phyloP scores from a whole-genome alignment of 2,113 vertebrate genomes.

The Zosterops hypoxanthus region DNA sequence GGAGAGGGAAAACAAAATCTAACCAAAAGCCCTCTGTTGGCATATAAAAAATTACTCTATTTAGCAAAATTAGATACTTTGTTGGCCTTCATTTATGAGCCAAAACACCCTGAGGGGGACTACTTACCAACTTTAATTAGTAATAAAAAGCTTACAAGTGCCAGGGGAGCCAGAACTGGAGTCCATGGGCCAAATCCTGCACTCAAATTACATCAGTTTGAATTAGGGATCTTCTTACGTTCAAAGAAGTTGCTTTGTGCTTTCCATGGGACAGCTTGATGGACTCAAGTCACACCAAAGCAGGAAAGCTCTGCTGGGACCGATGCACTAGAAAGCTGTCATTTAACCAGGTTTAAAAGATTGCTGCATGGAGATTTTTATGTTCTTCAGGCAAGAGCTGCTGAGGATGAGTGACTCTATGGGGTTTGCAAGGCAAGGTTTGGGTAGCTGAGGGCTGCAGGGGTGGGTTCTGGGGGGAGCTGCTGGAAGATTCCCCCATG shows the following conservation, averaged over 20 bases:
- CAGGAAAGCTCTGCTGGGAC: neutral
- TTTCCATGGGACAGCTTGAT: neutral
- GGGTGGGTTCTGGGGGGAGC: neutral
- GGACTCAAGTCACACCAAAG: neutral
- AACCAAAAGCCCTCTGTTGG: slow-evolving; percentile 57
- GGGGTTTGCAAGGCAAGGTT: neutral
- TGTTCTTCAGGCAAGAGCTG: neutral
- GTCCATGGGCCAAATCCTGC: slow-evolving; percentile 33
- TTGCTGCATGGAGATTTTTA: neutral
- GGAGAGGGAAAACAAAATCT: slow-evolving; percentile 44
- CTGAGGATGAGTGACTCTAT: neutral
- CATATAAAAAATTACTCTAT: slow-evolving; percentile 64
- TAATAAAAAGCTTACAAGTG: slow-evolving; percentile 64
- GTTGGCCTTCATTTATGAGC: slow-evolving; percentile 65
- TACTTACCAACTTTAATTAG: slow-evolving; percentile 68
- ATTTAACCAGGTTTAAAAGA: neutral
- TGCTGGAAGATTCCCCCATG: neutral
- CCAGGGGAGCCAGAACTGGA: slow-evolving; percentile 39
- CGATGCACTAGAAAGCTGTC: accelerated
- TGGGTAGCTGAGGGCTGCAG: neutral
- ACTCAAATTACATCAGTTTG: neutral
- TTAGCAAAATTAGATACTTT: slow-evolving; percentile 69
- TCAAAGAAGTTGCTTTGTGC: neutral
- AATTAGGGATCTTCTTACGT: neutral
- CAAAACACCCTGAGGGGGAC: slow-evolving; percentile 64